Conservation (phyloP, 2,113 vertebrate species). For the Bucco capensis region DNA sequence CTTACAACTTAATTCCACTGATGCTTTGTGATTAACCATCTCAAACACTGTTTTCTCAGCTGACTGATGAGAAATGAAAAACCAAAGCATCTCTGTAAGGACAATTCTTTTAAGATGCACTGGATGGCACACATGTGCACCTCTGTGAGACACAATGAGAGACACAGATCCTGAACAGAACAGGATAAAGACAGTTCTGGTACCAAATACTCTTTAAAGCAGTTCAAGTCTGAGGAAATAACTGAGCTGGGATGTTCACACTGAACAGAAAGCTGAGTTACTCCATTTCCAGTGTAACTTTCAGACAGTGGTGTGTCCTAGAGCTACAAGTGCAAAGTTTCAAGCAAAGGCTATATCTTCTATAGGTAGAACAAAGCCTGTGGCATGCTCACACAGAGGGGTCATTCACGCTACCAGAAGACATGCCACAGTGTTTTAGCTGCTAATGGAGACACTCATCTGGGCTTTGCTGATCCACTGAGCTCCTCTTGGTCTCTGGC, state of each 20-base stretch:
- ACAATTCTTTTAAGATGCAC: background rate
- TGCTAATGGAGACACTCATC: background rate
- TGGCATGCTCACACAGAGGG: background rate
- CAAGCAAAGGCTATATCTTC: background rate
- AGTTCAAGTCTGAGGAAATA: background rate
- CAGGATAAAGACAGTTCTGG: background rate
- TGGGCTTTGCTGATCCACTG: background rate
- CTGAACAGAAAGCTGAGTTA: background rate
- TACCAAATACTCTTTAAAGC: background rate
- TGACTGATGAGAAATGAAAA: background rate
- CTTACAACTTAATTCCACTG: slow-evolving; percentile 3
- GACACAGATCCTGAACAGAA: background rate
- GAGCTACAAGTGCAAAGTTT: background rate
- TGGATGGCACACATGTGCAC: background rate
- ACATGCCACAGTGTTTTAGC: background rate
- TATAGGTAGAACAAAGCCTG: background rate
- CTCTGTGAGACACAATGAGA: background rate
- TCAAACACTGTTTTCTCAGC: background rate
- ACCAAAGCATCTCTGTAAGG: background rate
- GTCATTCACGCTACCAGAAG: background rate
- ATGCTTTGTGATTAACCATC: background rate
- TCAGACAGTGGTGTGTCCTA: background rate
- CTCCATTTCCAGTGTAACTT: background rate
- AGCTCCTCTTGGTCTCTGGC: background rate
- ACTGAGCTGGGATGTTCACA: background rate